Conservation (phyloP, 2,113 vertebrate genomes). For the Sphyrna mokarran region DNA sequence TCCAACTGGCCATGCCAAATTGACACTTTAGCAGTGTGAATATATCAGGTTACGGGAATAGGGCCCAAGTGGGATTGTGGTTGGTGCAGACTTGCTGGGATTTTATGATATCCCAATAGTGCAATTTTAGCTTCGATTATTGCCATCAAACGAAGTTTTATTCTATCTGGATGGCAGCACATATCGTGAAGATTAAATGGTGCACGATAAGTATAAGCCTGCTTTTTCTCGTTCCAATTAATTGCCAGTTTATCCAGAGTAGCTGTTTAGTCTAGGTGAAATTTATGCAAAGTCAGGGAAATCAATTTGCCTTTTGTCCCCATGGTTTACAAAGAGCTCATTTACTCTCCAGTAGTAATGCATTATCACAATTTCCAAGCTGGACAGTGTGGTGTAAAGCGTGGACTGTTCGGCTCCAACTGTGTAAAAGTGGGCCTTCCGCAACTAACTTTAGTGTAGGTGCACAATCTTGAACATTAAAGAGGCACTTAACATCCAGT, state of each 20-base stretch:
- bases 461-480: background rate
- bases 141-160: background rate
- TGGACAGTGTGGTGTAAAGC: background rate
- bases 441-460: background rate
- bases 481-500: background rate
- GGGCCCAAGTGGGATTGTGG: too few species aligned
- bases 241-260: background rate
- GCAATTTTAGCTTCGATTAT: background rate
- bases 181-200: background rate
- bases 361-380: background rate
- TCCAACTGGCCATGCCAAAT: too few species aligned
- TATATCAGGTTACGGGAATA: too few species aligned
- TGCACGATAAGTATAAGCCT: background rate
- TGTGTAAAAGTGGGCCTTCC: background rate
- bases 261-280: background rate
- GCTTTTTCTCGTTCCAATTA: background rate
- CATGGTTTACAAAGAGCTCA: background rate
- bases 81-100: too few species aligned
- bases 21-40: too few species aligned
- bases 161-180: background rate
- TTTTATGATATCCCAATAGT: background rate
- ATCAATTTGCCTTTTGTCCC: background rate
- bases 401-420: background rate
- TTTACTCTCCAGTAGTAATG: background rate
- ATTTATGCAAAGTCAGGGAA: background rate